phyloP scores from a whole-genome alignment of 2,888 invertebrate genomes.

The Xestia xanthographa region DNA sequence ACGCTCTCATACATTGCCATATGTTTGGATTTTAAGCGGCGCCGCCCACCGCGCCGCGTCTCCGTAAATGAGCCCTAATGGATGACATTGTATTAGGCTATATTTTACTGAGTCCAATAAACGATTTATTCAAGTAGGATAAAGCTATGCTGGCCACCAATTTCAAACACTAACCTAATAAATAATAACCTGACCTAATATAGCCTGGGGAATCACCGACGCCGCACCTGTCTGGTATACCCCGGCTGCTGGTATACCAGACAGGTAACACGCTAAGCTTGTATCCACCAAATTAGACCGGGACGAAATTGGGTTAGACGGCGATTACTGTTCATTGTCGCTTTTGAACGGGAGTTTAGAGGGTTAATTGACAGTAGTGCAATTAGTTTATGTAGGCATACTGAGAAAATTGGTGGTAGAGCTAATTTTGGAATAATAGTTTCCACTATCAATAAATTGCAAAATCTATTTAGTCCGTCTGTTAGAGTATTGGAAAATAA shows the following conservation, averaged over 20 bases:
- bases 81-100: too few relatives aligned
- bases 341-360: constrained; percentile 26
- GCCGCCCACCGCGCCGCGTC: too few relatives aligned
- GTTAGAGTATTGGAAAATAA: too few relatives aligned
- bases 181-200: neutral
- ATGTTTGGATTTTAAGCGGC: too few relatives aligned
- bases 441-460: too few relatives aligned
- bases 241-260: constrained; percentile 55
- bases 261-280: constrained; percentile 57
- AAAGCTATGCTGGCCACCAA: neutral
- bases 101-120: too few relatives aligned
- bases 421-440: neutral
- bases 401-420: neutral
- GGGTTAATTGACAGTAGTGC: constrained; percentile 19
- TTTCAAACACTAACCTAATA: neutral
- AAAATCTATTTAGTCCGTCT: too few relatives aligned
- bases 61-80: too few relatives aligned
- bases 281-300: constrained; percentile 52
- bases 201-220: constrained; percentile 34
- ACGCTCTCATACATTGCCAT: too few relatives aligned
- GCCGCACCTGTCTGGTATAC: constrained; percentile 33
- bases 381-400: constrained; percentile 4
- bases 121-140: too few relatives aligned
- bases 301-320: constrained; percentile 34
- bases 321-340: constrained; percentile 47